Evolutionary conservation across 2,888 invertebrate genomes (phyloP).

Genomic region (Drosophila kambysellisi): DNA sequence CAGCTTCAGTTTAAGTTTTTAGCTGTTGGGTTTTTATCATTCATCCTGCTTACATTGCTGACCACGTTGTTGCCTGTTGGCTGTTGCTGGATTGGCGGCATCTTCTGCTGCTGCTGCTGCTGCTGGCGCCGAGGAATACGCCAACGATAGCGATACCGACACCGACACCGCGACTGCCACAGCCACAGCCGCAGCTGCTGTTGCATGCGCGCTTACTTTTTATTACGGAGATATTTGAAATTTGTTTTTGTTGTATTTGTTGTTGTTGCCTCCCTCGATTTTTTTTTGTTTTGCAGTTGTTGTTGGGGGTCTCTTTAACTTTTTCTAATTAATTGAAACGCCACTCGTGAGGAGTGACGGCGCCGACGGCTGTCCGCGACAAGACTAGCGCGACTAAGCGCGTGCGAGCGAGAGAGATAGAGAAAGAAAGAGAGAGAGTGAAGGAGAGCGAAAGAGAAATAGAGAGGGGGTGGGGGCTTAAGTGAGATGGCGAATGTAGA

Average conservation of each 20-base stretch:
- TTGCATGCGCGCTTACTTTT: slow-evolving; percentile 80
- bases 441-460: slow-evolving; percentile 11
- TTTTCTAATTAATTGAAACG: slow-evolving; percentile 82
- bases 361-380: slow-evolving; percentile 50
- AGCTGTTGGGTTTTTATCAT: slow-evolving; percentile 55
- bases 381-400: slow-evolving; percentile 15
- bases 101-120: slow-evolving; percentile 53
- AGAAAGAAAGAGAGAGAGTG: slow-evolving; percentile 14
- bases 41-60: slow-evolving; percentile 49
- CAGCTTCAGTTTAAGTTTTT: slow-evolving; percentile 27
- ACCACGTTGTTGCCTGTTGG: slow-evolving; percentile 52
- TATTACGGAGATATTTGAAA: slow-evolving; percentile 81
- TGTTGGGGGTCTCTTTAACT: slow-evolving; percentile 71
- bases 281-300: slow-evolving; percentile 24
- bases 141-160: slow-evolving; percentile 27
- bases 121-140: slow-evolving; percentile 50
- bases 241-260: slow-evolving; percentile 62
- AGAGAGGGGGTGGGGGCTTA: slow-evolving; percentile 3
- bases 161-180: slow-evolving; percentile 15
- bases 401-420: slow-evolving; percentile 17
- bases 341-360: slow-evolving; percentile 76
- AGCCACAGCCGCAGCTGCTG: slow-evolving; percentile 48
- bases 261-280: slow-evolving; percentile 12
- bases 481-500: slow-evolving; percentile 19
- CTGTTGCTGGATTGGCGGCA: slow-evolving; percentile 69